Percentiles rank a stretch among this genome's conserved stretches.
Evolutionary conservation across 2,797 vertebrate species (phyloP).

Genomic region (Poeciliopsis paucimaculata): DNA sequence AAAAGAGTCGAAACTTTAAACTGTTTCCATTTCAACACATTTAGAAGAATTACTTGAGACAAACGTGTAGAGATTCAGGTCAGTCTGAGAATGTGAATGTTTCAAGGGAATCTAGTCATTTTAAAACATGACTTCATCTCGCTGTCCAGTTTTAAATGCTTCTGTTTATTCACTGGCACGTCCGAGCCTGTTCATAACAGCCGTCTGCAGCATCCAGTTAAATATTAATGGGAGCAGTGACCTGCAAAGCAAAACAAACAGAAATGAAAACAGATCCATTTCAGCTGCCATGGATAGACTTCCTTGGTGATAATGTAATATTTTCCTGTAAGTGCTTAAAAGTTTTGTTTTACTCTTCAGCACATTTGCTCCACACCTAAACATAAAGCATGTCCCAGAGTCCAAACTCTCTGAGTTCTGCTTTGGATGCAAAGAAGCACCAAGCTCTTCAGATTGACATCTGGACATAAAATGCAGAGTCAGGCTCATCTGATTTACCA

Average conservation of each 20-base stretch:
- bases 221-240: slow-evolving; percentile 14
- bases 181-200: not conserved
- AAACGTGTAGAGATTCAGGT: not conserved
- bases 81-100: not conserved
- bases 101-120: not conserved
- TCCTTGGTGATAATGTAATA: not conserved
- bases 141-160: not conserved
- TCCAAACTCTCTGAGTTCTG: slow-evolving; percentile 34
- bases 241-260: not conserved
- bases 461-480: slow-evolving; percentile 29
- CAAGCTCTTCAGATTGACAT: slow-evolving; percentile 26
- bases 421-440: slow-evolving; percentile 16
- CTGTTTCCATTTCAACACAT: not conserved
- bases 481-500: slow-evolving; percentile 21
- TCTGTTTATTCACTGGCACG: not conserved
- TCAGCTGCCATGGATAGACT: not conserved
- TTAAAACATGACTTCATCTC: not conserved
- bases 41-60: not conserved
- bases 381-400: slow-evolving; percentile 2
- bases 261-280: not conserved
- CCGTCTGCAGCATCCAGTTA: slow-evolving; percentile 3
- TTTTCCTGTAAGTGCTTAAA: not conserved
- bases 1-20: not conserved
- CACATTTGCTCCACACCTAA: not conserved
- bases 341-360: not conserved